A percentile compares a stretch with the other conserved stretches of the same genome.
phyloP scores from a whole-genome alignment of 2,888 invertebrate genomes.

The Flexamia atlantica region DNA sequence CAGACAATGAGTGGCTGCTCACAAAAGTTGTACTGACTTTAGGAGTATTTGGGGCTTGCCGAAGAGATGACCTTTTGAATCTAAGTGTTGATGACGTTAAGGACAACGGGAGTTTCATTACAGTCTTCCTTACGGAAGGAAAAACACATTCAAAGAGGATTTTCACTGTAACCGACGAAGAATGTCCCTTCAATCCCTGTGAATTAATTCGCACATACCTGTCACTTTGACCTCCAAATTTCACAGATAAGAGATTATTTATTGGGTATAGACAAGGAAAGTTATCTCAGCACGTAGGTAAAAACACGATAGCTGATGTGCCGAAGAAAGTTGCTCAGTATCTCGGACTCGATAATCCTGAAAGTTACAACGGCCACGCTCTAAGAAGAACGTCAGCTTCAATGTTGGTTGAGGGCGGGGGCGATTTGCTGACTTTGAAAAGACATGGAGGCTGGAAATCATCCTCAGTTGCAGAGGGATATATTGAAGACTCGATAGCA shows the following conservation, averaged over 20 bases:
- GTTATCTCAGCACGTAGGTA: slow-evolving; percentile 28
- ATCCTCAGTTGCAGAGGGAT: slow-evolving; percentile 20
- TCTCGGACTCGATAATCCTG: slow-evolving; percentile 1
- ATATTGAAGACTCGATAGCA: slow-evolving; percentile 15
- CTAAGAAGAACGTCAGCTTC: slow-evolving; percentile 33
- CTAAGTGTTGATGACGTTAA: slow-evolving; percentile 28
- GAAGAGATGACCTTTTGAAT: slow-evolving; percentile 28
- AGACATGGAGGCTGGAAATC: slow-evolving; percentile 41
- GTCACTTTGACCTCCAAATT: not conserved
- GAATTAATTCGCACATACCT: slow-evolving; percentile 1
- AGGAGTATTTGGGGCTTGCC: slow-evolving; percentile 36
- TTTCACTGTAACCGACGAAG: slow-evolving; percentile 30
- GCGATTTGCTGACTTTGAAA: slow-evolving; percentile 47
- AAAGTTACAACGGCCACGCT: slow-evolving; percentile 24
- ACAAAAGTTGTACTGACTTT: slow-evolving; percentile 26
- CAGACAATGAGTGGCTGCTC: slow-evolving; percentile 28
- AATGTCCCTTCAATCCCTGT: slow-evolving; percentile 16
- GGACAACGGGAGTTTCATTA: slow-evolving; percentile 28
- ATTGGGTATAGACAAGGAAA: slow-evolving; percentile 29
- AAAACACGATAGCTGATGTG: not conserved
- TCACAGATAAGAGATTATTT: not conserved
- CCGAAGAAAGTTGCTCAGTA: slow-evolving; percentile 1
- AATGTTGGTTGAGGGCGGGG: slow-evolving; percentile 40
- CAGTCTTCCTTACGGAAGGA: slow-evolving; percentile 22
- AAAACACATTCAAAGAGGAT: slow-evolving; percentile 15